Base-by-base conservation (phyloP, 2,113 vertebrate genomes). In the Gymnogyps californianus region DNA sequence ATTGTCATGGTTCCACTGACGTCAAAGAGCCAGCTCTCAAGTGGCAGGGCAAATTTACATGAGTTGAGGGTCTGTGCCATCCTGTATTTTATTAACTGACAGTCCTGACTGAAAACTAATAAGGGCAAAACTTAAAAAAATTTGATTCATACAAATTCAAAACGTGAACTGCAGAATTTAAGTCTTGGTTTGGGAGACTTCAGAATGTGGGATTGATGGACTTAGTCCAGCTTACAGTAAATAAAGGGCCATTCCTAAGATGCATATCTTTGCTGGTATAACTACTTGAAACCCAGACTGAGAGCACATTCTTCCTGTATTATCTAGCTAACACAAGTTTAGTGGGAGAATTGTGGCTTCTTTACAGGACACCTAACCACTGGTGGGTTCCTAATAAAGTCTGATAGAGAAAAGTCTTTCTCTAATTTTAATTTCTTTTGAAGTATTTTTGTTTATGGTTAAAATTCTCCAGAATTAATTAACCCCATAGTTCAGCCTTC, bases 71-170 rank as follows among this genome's bases (percentile, higher is more conserved):
- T 96, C 78, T 95, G 62, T 94, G 81, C 89, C 54, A 44, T 91
- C 78, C 77, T 82, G 22, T 79, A 42, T 93, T 93, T 93, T 72
- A 67, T 84, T 93, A 91, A 78, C 74, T 90, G 87, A 82, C 70
- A 94, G n/a, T 83, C 72, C 80, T 96, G 80, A 62, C 74, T 94
- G 89, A 94, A 96, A 87, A 67, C 57, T 92, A 95, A 94, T 66
- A 69, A 96, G 57, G 38, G 12, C 2, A 3, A 95, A 75, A 89
- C 40, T 72, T 71, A 3, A 74, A 66, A 70, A 58, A 38, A 66
- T 10, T 57, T 46, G 10, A 38, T 92, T 62, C 13, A 38, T n/a
- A 78, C 9, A 72, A 77, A 84, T 64, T 71, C 12, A 70, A 51
- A 91, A 76, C 69, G 25, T 69, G 52, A 84, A 28, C 77, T 62